Evolutionary conservation across 2,113 vertebrate species (phyloP).

Genomic region (Gambusia affinis): DNA sequence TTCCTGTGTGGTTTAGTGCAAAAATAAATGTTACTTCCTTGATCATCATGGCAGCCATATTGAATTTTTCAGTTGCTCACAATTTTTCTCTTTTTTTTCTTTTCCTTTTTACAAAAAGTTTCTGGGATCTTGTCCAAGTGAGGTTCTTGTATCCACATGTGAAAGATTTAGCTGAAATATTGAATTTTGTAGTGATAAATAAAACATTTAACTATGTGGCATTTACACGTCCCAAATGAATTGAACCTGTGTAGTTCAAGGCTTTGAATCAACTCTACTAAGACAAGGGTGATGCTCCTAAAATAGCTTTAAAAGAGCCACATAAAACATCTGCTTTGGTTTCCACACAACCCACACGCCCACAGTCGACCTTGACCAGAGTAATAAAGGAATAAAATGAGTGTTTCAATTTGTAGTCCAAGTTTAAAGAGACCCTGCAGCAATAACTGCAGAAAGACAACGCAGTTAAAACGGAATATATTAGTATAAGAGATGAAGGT

Average conservation of each 20-base stretch:
- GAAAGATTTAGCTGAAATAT: too few relatives aligned
- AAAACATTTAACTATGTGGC: slow-evolving; percentile 2
- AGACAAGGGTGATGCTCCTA: slow-evolving; percentile 29
- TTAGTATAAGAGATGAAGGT: slow-evolving; percentile 34
- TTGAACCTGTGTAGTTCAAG: not conserved
- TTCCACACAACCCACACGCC: not conserved
- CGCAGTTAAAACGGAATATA: slow-evolving; percentile 39
- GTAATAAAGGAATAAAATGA: slow-evolving; percentile 45
- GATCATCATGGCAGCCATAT: too few relatives aligned
- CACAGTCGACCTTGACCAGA: slow-evolving; percentile 26
- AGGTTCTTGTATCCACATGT: too few relatives aligned
- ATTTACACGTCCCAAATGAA: slow-evolving; percentile 21
- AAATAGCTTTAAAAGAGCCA: slow-evolving; percentile 14
- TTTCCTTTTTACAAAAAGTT: too few relatives aligned
- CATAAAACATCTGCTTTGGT: slow-evolving; percentile 44
- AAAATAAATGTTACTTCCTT: too few relatives aligned
- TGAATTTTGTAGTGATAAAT: too few relatives aligned
- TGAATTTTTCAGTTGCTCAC: too few relatives aligned
- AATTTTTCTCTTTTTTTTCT: too few relatives aligned
- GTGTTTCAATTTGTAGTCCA: slow-evolving; percentile 11
- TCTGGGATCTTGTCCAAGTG: too few relatives aligned
- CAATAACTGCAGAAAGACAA: slow-evolving; percentile 38
- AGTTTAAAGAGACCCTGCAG: slow-evolving; percentile 6
- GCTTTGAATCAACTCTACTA: slow-evolving; percentile 29
- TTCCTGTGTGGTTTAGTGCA: too few relatives aligned